Evolutionary conservation across 2,888 invertebrate genomes (phyloP).

Genomic region (Nipponacmea schrenckii): DNA sequence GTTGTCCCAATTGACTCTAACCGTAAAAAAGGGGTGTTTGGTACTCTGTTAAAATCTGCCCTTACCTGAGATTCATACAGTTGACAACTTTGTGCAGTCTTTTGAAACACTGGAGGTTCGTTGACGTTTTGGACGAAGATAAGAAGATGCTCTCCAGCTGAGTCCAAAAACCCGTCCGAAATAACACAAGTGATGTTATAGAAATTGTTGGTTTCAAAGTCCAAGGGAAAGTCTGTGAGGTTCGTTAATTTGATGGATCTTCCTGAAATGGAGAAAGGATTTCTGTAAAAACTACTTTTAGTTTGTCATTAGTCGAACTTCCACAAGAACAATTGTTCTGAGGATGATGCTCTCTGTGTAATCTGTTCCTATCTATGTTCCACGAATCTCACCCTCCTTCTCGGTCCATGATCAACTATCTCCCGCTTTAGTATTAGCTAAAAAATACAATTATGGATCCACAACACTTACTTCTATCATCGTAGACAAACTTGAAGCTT

Average conservation of each 20-base stretch:
- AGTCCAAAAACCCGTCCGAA: slow-evolving; percentile 10
- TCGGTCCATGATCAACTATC: too few relatives aligned
- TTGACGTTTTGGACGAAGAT: slow-evolving; percentile 12
- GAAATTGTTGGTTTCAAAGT: slow-evolving; percentile 7
- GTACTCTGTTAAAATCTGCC: too few relatives aligned
- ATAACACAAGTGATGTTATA: slow-evolving; percentile 4
- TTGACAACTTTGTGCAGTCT: background rate
- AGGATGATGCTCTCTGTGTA: too few relatives aligned
- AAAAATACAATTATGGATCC: too few relatives aligned
- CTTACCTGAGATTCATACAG: slow-evolving; percentile 11
- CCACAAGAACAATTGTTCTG: too few relatives aligned
- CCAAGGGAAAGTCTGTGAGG: background rate
- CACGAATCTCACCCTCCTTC: too few relatives aligned
- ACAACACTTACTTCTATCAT: slow-evolving; percentile 19
- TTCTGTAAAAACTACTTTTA: too few relatives aligned
- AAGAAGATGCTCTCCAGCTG: background rate
- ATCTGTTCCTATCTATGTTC: too few relatives aligned
- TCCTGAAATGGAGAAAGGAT: background rate
- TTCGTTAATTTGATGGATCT: background rate
- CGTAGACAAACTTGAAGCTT: slow-evolving; percentile 22
- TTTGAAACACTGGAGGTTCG: slow-evolving; percentile 16
- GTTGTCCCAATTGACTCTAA: background rate
- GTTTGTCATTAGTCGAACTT: too few relatives aligned
- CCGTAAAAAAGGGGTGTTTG: too few relatives aligned
- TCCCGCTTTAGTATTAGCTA: too few relatives aligned